Evolutionary conservation across 2,888 invertebrate species (phyloP).

Genomic region (Tridacna gigas): DNA sequence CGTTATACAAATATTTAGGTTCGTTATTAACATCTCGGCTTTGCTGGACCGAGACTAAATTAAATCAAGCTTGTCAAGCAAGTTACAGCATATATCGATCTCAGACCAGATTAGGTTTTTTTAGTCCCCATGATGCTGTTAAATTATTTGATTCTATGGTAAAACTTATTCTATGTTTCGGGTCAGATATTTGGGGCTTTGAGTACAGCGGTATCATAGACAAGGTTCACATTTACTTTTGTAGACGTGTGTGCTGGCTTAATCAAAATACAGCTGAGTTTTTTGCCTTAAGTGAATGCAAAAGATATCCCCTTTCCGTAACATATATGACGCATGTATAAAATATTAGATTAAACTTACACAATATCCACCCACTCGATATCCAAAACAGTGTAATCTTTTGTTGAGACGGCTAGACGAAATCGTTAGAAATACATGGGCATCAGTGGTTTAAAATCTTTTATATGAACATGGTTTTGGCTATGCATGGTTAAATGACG

Average conservation of each 20-base stretch:
- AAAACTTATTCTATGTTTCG: slow-evolving; percentile 4
- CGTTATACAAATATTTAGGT: slow-evolving; percentile 14
- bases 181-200: slow-evolving; percentile 24
- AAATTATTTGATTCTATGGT: slow-evolving; percentile 26
- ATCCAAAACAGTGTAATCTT: slow-evolving; percentile 32
- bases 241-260: neutral
- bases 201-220: slow-evolving; percentile 3
- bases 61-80: neutral
- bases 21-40: neutral
- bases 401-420: slow-evolving; percentile 20
- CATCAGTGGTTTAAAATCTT: slow-evolving; percentile 17
- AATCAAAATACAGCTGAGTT: neutral
- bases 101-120: slow-evolving; percentile 3
- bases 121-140: neutral
- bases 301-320: neutral
- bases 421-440: slow-evolving; percentile 33
- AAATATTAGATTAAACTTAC: slow-evolving; percentile 14
- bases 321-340: neutral
- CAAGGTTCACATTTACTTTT: slow-evolving; percentile 14
- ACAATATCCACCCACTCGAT: neutral
- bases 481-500: slow-evolving; percentile 24
- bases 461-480: slow-evolving; percentile 28
- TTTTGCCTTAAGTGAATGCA: slow-evolving; percentile 11
- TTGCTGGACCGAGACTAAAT: neutral
- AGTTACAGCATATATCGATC: slow-evolving; percentile 1